Evolutionary conservation across 2,113 vertebrate genomes (phyloP).

Genomic region (Rhea americana): DNA sequence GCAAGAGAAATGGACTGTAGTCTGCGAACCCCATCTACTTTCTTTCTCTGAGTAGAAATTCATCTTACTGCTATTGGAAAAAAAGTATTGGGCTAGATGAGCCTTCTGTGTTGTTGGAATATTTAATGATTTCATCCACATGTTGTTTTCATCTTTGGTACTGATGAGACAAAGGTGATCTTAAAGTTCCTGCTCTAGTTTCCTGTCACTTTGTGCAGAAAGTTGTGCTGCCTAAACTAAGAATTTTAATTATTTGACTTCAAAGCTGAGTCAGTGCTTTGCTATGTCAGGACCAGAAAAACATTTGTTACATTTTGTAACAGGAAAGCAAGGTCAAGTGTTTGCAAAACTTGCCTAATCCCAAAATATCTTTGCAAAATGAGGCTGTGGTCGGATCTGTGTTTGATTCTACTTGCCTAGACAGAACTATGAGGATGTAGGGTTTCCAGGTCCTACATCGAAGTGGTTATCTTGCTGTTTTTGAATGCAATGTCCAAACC

Average conservation of each 20-base stretch:
- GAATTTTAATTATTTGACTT: not conserved
- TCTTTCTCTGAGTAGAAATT: not conserved
- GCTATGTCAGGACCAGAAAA: not conserved
- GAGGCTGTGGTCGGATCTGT: not conserved
- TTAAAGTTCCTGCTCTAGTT: not conserved
- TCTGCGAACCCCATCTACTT: too few species aligned
- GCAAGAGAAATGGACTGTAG: too few species aligned
- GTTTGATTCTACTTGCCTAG: not conserved
- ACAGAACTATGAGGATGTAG: not conserved
- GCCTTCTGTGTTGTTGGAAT: not conserved
- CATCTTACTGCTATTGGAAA: not conserved
- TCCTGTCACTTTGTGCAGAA: not conserved
- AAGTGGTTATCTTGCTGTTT: not conserved
- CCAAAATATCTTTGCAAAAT: not conserved
- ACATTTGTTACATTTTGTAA: not conserved
- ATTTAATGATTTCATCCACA: accelerated
- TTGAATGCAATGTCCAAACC: not conserved
- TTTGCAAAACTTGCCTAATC: not conserved
- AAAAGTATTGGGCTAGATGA: not conserved
- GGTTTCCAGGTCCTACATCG: not conserved
- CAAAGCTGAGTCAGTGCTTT: not conserved
- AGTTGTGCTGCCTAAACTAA: not conserved
- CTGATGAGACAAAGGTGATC: not conserved
- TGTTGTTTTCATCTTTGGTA: not conserved
- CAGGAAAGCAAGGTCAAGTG: not conserved